Conservation (phyloP, 1,140 invertebrate species). For the Limonius californicus region DNA sequence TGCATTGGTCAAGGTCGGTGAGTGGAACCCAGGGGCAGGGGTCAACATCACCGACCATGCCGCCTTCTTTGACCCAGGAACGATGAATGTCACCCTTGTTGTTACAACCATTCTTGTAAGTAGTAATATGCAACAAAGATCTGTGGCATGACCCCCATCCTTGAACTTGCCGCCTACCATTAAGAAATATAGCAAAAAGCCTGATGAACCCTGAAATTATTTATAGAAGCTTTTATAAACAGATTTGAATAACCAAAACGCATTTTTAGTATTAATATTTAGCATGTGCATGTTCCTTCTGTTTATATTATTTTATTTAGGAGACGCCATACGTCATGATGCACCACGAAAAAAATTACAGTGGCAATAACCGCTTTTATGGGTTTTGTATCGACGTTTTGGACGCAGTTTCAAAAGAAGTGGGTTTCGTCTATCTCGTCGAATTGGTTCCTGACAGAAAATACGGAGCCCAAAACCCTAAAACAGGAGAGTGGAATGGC, state of each 20-base stretch:
- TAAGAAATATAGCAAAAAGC: too few relatives aligned
- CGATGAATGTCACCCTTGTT: slow-evolving; percentile 82
- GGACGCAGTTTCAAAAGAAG: slow-evolving; percentile 57
- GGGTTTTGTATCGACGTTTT: slow-evolving; percentile 80
- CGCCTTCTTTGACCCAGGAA: slow-evolving; percentile 78
- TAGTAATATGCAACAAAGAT: too few relatives aligned
- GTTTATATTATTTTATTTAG: slow-evolving; percentile 42
- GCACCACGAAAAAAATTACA: slow-evolving; percentile 58
- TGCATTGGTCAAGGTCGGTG: slow-evolving; percentile 73
- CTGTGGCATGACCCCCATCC: too few relatives aligned
- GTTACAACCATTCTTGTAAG: slow-evolving; percentile 85
- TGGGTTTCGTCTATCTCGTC: slow-evolving; percentile 73
- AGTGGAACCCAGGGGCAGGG: slow-evolving; percentile 70
- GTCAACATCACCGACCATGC: slow-evolving; percentile 80
- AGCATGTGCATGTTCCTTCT: slow-evolving; percentile 13
- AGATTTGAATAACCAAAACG: background rate
- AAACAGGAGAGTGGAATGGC: slow-evolving; percentile 76
- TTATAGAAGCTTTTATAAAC: too few relatives aligned
- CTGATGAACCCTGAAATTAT: too few relatives aligned
- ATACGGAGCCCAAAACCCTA: slow-evolving; percentile 68
- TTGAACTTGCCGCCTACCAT: too few relatives aligned
- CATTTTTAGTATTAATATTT: background rate
- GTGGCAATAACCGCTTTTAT: slow-evolving; percentile 67
- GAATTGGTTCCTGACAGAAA: slow-evolving; percentile 71
- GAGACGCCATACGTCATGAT: slow-evolving; percentile 71